These are phyloP conservation scores for Cepaea nemoralis DNA, from an alignment of 1,140 invertebrate species.

Conservation along the genomic window DNA sequence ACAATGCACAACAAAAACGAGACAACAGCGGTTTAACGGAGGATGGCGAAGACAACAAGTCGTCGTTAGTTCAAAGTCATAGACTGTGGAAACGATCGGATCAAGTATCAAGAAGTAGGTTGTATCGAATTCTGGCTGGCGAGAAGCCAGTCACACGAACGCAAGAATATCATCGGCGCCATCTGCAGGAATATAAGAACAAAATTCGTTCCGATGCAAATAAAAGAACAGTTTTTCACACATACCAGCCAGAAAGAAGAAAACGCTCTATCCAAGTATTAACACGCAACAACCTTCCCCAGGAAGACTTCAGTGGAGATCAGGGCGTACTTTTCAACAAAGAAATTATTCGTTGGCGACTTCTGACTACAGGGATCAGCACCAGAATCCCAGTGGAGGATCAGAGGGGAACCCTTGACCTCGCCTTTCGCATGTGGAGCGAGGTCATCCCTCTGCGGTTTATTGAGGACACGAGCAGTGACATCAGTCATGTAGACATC, in stretches of 20 bases:
- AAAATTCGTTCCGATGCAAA: background rate
- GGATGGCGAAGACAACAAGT: conserved; percentile 8
- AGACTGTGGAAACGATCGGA: conserved; percentile 28
- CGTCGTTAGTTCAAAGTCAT: background rate
- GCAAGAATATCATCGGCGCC: background rate
- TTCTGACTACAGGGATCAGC: conserved; percentile 69
- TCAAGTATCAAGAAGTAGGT: background rate
- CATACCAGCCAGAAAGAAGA: conserved; percentile 37
- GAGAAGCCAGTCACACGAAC: background rate
- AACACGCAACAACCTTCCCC: conserved; percentile 46
- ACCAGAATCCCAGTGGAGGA: conserved; percentile 69
- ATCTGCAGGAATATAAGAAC: conserved; percentile 22
- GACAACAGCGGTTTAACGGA: background rate
- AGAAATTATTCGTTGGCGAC: conserved; percentile 71
- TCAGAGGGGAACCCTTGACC: conserved; percentile 69
- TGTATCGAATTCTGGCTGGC: background rate
- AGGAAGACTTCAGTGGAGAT: conserved; percentile 30
- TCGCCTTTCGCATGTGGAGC: conserved; percentile 74
- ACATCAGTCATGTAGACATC: conserved; percentile 70
- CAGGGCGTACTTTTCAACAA: conserved; percentile 55
- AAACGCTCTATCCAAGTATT: conserved; percentile 51
- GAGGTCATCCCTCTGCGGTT: conserved; percentile 73
- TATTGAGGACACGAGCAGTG: conserved; percentile 66
- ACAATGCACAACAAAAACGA: background rate
- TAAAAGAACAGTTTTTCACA: background rate